Base-by-base conservation (phyloP, 2,113 vertebrate species). In the Pseudorectes ferrugineus region DNA sequence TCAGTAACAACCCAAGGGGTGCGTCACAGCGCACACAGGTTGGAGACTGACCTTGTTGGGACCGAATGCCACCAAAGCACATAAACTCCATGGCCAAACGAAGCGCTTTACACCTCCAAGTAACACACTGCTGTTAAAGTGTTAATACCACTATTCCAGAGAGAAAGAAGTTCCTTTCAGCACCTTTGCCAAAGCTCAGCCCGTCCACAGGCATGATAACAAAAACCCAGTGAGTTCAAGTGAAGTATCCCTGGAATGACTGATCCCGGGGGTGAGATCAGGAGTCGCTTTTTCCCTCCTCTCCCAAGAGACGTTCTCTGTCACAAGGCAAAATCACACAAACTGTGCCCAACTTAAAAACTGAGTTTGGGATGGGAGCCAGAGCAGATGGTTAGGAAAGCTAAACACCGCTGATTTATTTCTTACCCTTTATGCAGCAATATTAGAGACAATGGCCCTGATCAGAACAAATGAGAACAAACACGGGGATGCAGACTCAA, bases 331-430 rank as follows among this genome's bases (percentile, higher is more conserved):
- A 97, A 96, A 98, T 96, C 82, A 95, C 92, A 85, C 48, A 52
- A 97, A 97, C 93, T 95, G 97, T 95, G 97, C 97, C 96, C 97
- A 97, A 97, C 95, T 97, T 97, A 95, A 98, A 96, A 96, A 97
- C 86, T 96, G 97, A 95, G 94, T 98, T 98, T 97, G 97, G 97
- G 98, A 97, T 48, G 71, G 45, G 67, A 97, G 97, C 98, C 97
- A 98, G 97, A 96, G 87, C 98, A 98, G 98, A 98, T 98, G 98
- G 98, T 96, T 98, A 96, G 97, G 92, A 97, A 96, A 98, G 97
- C 97, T 98, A 98, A 98, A 97, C 97, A 97, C 97, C 94, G 49
- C 96, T 98, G 98, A 98, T 98, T 98, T 98, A 98, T 98, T 97
- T 98, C 97, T 96, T 98, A 98, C 96, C 97, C 97, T 97, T 98